A percentile compares a stretch with the other conserved stretches of the same genome.
These are phyloP conservation scores for Fregata magnificens DNA, from an alignment of 2,113 vertebrate genomes.

Conservation along the genomic window DNA sequence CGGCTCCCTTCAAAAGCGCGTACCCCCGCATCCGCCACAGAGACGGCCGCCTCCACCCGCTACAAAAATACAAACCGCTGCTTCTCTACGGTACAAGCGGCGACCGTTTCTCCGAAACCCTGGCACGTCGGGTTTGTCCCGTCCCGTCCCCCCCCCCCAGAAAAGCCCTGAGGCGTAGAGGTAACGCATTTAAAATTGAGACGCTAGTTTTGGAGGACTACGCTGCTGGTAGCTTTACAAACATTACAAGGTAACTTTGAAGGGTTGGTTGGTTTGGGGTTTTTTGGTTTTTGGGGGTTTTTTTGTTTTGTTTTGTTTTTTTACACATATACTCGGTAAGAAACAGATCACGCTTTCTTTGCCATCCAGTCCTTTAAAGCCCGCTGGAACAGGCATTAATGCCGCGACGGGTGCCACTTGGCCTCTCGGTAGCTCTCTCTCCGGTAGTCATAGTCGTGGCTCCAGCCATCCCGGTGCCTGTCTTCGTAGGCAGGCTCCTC, in stretches of 20 bases:
- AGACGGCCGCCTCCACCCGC: too few species aligned
- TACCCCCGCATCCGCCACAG: too few species aligned
- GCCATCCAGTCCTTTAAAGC: not conserved
- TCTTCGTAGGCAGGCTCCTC: constrained; percentile 77
- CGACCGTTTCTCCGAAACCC: too few species aligned
- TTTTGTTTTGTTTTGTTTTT: too few species aligned
- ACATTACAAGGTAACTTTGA: not conserved
- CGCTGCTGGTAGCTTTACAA: not conserved
- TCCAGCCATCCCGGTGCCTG: constrained; percentile 65
- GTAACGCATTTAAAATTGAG: not conserved
- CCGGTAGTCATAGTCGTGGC: constrained; percentile 72
- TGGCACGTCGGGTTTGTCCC: not conserved
- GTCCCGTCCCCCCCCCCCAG: not conserved
- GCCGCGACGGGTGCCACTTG: constrained; percentile 73
- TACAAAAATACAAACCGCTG: too few species aligned
- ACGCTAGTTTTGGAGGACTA: not conserved
- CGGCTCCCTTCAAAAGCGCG: too few species aligned
- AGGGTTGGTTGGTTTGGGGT: not conserved
- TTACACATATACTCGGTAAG: not conserved
- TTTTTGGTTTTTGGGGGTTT: too few species aligned
- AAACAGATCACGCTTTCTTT: not conserved
- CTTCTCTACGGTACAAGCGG: too few species aligned
- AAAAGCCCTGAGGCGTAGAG: constrained; percentile 38
- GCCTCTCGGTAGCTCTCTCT: constrained; percentile 73
- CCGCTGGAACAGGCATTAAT: not conserved